Conservation (phyloP, 1,140 invertebrate species). For the Vanessa tameamea region DNA sequence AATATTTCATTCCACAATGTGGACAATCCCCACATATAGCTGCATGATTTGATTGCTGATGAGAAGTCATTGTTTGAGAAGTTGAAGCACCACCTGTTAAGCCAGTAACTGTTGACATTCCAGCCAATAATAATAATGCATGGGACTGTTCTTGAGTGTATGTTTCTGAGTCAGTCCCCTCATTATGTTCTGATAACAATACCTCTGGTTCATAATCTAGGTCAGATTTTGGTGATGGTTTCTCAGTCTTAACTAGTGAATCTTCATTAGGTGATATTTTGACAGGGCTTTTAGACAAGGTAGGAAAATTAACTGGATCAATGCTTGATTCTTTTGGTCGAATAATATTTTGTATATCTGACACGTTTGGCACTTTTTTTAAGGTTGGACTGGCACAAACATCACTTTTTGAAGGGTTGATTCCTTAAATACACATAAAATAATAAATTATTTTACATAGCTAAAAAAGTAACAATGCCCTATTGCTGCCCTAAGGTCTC, state of each 20-base stretch:
- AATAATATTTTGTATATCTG: constrained; percentile 49
- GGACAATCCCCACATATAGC: constrained; percentile 84
- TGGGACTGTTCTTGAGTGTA: constrained; percentile 69
- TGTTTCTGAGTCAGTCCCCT: constrained; percentile 60
- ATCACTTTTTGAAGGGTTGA: constrained; percentile 73
- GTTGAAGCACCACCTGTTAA: constrained; percentile 62
- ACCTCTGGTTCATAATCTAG: constrained; percentile 77
- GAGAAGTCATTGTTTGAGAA: constrained; percentile 55
- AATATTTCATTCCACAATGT: constrained; percentile 84
- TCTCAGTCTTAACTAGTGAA: constrained; percentile 68
- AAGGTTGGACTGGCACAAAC: constrained; percentile 49
- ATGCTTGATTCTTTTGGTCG: constrained; percentile 58
- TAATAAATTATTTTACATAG: background rate
- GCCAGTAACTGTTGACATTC: constrained; percentile 64
- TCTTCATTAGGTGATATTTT: constrained; percentile 58
- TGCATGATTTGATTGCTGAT: constrained; percentile 80
- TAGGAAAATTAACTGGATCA: constrained; percentile 53
- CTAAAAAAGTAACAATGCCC: too few relatives aligned
- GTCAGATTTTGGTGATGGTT: constrained; percentile 74
- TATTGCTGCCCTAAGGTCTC: too few relatives aligned
- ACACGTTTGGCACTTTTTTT: constrained; percentile 60
- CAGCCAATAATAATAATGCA: constrained; percentile 64
- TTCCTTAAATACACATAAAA: constrained; percentile 54
- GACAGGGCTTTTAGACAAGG: constrained; percentile 59
- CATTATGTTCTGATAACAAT: constrained; percentile 73